These are phyloP conservation scores for Geopemphigus sp. DNA, from an alignment of 1,140 invertebrate genomes.

Conservation along the genomic window DNA sequence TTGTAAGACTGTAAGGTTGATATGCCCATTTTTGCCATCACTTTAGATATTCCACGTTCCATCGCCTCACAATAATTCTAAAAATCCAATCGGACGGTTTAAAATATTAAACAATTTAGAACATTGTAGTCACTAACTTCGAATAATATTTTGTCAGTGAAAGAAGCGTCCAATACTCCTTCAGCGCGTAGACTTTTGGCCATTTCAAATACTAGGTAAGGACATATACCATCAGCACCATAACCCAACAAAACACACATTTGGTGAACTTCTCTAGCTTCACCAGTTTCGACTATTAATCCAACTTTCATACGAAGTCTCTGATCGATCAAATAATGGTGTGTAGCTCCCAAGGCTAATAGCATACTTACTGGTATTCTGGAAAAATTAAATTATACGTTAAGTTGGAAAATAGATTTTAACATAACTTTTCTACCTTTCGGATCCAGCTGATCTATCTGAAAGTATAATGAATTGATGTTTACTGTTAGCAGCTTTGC, in stretches of 20 bases:
- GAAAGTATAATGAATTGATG: constrained; percentile 88
- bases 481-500: constrained; percentile 72
- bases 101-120: neutral
- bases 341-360: constrained; percentile 86
- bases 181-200: constrained; percentile 78
- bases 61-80: constrained; percentile 70
- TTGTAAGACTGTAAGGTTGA: constrained; percentile 99
- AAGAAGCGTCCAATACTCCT: constrained; percentile 70
- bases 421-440: constrained; percentile 57
- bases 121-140: constrained; percentile 61
- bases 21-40: constrained; percentile 99
- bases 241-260: constrained; percentile 94
- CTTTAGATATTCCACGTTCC: constrained; percentile 79
- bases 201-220: constrained; percentile 94
- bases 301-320: constrained; percentile 95
- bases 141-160: constrained; percentile 84
- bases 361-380: constrained; percentile 79
- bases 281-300: constrained; percentile 88
- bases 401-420: neutral
- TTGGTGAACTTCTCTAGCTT: constrained; percentile 93
- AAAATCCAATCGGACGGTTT: constrained; percentile 19
- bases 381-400: constrained; percentile 46
- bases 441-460: constrained; percentile 73
- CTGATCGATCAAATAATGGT: constrained; percentile 93
- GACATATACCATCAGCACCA: constrained; percentile 96